Base-by-base conservation (phyloP, 2,797 vertebrate species). In the Cyprinodon diabolis region DNA sequence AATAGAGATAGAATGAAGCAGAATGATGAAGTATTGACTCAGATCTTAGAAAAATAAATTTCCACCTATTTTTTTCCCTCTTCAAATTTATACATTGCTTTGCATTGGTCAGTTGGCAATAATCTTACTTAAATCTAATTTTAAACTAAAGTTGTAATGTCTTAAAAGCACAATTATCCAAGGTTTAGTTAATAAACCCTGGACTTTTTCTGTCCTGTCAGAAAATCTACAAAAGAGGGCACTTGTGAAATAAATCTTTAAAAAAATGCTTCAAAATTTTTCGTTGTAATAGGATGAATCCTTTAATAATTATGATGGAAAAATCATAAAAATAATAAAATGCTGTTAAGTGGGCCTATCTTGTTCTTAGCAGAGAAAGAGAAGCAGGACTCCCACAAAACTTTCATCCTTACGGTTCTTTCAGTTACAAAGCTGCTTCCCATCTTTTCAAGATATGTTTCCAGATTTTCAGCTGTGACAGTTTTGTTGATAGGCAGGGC, bases 401-500 rank as follows among this genome's bases (percentile, higher is more conserved):
- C 23, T 8, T 65, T 21, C 21, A 1, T 14, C 62, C 1, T 13
- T 45, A 3, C 49, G 17, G 4, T 14, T 37, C 11, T 43, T 21
- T 65, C 40, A 6, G 60, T 63, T n/a, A n/a, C 40, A 6, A 65
- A n/a, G 1, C 21, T 0, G 1, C 21, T 45, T 45, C 13, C 21
- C 62, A 23, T 65, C 62, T 7, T 65, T 65, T 45, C 12, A 13
- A 43, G 11, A 7, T 43, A 37, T 4, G 9, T 43, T 63, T 63
- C 60, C 60, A 63, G 37, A 40, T 23, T 25, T 69, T 35, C 47
- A 69, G 30, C 69, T 71, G 65, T 68, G 80, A 52, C 75, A 71
- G 62, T 79, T 68, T 67, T 45, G 54, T 68, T 40, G 62, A 72
- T 54, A 75, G 37, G 54, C 58, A 58, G 47, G 48, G 35, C 74